These are phyloP conservation scores for Drosophila pseudoobscura DNA, from an alignment of 1,140 invertebrate genomes.

Conservation along the genomic window DNA sequence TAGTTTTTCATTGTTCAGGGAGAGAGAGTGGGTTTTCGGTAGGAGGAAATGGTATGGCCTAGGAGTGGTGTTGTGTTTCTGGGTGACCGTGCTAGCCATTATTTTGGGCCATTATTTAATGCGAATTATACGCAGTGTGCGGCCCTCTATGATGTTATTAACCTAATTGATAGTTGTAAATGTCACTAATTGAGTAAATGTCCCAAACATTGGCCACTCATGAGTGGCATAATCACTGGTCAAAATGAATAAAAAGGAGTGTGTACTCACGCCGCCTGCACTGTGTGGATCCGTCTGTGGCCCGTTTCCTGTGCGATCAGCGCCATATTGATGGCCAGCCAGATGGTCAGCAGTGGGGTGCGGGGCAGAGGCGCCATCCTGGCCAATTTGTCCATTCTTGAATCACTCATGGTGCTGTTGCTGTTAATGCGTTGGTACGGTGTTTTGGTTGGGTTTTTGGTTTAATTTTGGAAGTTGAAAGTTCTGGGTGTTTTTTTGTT, in stretches of 20 bases:
- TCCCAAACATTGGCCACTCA: neutral
- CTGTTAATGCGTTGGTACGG: neutral
- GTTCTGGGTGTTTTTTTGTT: constrained; percentile 21
- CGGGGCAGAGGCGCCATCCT: constrained; percentile 68
- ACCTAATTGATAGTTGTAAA: constrained; percentile 67
- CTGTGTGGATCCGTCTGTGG: constrained; percentile 68
- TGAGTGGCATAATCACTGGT: too few relatives aligned
- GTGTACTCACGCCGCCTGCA: constrained; percentile 80
- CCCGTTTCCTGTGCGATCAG: constrained; percentile 78
- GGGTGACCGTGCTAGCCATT: constrained; percentile 28
- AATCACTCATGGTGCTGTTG: constrained; percentile 74
- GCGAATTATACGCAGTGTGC: constrained; percentile 45
- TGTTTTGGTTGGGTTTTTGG: neutral
- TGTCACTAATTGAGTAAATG: constrained; percentile 61
- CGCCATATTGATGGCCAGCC: constrained; percentile 81
- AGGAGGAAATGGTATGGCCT: neutral
- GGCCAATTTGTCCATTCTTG: constrained; percentile 73
- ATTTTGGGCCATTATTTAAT: constrained; percentile 57
- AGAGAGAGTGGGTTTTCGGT: neutral
- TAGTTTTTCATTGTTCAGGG: constrained; percentile 12
- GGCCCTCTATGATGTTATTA: constrained; percentile 61
- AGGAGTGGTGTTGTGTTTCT: neutral
- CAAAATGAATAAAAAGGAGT: neutral
- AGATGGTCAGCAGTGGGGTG: constrained; percentile 77
- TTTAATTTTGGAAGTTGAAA: constrained; percentile 41